Conservation (phyloP, 1,140 invertebrate species). For the Andrena cerasifolii region DNA sequence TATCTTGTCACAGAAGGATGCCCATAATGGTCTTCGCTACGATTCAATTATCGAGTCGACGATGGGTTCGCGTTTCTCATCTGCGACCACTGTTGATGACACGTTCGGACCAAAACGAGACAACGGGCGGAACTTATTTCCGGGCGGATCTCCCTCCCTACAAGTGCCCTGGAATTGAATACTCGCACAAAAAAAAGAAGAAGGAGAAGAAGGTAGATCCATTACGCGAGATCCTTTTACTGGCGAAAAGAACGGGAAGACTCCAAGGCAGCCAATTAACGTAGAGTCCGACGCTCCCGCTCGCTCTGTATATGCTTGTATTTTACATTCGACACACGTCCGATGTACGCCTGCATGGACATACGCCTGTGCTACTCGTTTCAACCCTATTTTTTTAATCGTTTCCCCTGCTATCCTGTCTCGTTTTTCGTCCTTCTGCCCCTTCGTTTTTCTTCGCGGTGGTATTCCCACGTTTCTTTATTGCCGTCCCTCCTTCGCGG, state of each 20-base stretch:
- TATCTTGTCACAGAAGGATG: not conserved
- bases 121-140: conserved; percentile 9
- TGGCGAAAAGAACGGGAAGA: not conserved
- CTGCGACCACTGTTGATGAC: not conserved
- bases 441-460: not conserved
- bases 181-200: not conserved
- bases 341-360: not conserved
- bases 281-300: not conserved
- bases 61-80: not conserved
- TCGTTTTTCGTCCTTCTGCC: conserved; percentile 4
- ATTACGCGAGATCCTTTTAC: conserved; percentile 25
- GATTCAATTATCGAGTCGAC: conserved; percentile 37
- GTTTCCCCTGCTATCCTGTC: not conserved
- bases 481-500: not conserved
- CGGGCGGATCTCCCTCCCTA: not conserved
- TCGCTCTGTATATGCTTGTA: not conserved
- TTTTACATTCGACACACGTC: conserved; percentile 39
- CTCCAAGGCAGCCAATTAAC: conserved; percentile 42
- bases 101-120: not conserved
- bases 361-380: not conserved
- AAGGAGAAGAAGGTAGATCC: not conserved
- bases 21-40: not conserved
- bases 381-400: not conserved
- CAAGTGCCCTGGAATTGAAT: not conserved
- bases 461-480: not conserved